Evolutionary conservation across 2,113 vertebrate species (phyloP).

Genomic region (Gila orcuttii): DNA sequence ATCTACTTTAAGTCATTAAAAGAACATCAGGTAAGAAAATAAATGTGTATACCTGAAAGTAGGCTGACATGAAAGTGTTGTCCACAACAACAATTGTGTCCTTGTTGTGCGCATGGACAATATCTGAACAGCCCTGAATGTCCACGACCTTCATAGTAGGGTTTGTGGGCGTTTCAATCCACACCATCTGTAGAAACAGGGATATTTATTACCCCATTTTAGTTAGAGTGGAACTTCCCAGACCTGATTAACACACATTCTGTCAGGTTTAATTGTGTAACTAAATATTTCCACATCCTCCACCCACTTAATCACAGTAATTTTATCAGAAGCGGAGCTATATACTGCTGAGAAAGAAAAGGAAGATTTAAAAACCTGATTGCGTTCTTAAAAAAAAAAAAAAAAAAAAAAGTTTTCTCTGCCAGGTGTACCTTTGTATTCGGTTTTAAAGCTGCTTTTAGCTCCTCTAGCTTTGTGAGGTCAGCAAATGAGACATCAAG

Average conservation of each 20-base stretch:
- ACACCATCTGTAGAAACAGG: slow-evolving; percentile 82
- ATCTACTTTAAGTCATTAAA: too few species aligned
- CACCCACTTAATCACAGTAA: neutral
- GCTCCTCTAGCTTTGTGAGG: slow-evolving; percentile 75
- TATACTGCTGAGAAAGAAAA: too few species aligned
- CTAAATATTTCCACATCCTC: neutral
- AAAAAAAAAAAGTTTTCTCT: neutral
- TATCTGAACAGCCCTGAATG: slow-evolving; percentile 82
- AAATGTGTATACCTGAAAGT: slow-evolving; percentile 87
- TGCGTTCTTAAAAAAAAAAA: neutral
- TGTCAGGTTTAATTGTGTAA: neutral
- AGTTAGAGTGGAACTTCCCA: neutral
- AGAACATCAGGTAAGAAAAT: neutral
- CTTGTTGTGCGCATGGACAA: slow-evolving; percentile 74
- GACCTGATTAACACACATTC: neutral
- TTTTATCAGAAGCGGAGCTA: neutral
- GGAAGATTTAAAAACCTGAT: neutral
- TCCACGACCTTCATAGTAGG: slow-evolving; percentile 88
- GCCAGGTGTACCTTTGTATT: slow-evolving; percentile 84
- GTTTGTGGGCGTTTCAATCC: slow-evolving; percentile 93
- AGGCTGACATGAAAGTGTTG: slow-evolving; percentile 95
- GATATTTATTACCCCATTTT: neutral
- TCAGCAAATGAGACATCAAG: slow-evolving; percentile 84
- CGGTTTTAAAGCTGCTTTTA: slow-evolving; percentile 85
- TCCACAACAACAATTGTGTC: slow-evolving; percentile 88